A percentile compares a stretch with the other conserved stretches of the same genome.
phyloP scores from a whole-genome alignment of 2,113 vertebrate genomes.

The Thinocorus orbignyianus region DNA sequence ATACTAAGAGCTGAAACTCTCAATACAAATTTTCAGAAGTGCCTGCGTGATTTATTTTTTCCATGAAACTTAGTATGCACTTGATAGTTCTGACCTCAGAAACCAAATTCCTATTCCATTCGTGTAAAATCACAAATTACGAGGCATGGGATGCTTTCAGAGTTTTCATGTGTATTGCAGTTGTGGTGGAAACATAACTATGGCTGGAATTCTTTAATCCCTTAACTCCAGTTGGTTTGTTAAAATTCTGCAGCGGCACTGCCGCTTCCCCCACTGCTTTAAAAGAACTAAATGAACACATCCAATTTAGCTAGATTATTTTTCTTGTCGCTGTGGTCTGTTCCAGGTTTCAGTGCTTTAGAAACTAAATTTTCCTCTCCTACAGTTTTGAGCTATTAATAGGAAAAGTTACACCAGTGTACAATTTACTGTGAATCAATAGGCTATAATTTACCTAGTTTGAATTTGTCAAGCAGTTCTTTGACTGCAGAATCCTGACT shows the following conservation, averaged over 20 bases:
- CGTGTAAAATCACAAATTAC: neutral
- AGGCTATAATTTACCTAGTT: neutral
- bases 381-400: neutral
- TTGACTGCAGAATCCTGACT: neutral
- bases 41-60: neutral
- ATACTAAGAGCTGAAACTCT: neutral
- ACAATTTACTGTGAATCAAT: neutral
- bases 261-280: neutral
- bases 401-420: neutral
- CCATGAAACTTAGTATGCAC: fast-evolving
- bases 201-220: constrained; percentile 7
- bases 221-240: neutral
- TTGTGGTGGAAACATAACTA: neutral
- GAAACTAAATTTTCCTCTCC: neutral
- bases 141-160: neutral
- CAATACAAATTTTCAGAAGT: neutral
- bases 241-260: neutral
- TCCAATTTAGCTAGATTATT: neutral
- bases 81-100: neutral
- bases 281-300: neutral
- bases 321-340: neutral
- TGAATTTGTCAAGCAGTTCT: neutral
- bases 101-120: neutral
- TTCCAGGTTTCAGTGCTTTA: neutral
- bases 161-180: neutral